Evolutionary conservation across 64 coral and sea anemone species (phyloP).

Genomic region (Pocillopora damicornis): DNA sequence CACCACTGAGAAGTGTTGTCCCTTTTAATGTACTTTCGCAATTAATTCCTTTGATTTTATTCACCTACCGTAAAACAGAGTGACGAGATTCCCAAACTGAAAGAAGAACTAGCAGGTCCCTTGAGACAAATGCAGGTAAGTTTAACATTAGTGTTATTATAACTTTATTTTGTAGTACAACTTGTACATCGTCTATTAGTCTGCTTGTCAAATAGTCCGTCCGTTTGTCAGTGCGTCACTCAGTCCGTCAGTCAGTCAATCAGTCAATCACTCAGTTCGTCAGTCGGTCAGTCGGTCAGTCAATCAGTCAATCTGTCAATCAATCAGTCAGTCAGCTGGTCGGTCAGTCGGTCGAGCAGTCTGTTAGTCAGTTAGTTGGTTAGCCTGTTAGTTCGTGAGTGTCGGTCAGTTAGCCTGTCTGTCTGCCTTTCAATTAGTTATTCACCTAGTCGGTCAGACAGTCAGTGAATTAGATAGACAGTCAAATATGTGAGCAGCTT

Average conservation of each 20-base stretch:
- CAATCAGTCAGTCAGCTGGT: not conserved
- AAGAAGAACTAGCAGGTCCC: slow-evolving; percentile 94
- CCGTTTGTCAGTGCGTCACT: not conserved
- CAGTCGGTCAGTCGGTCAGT: not conserved
- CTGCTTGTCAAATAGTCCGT: not conserved
- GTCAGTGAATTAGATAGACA: not conserved
- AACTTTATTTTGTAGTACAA: not conserved
- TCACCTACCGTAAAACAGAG: slow-evolving; percentile 24
- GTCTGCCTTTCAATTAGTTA: not conserved
- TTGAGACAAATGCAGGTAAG: slow-evolving; percentile 89
- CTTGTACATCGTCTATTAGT: not conserved
- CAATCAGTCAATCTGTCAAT: not conserved
- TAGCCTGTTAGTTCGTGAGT: not conserved
- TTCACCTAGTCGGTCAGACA: not conserved
- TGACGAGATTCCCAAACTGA: slow-evolving; percentile 87
- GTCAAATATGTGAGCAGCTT: not conserved
- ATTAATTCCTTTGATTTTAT: no score
- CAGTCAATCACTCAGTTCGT: not conserved
- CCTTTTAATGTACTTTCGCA: no score
- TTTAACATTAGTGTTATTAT: not conserved
- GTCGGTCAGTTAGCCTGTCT: not conserved
- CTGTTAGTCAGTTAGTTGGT: not conserved
- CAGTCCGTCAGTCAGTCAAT: no score
- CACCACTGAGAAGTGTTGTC: no score
- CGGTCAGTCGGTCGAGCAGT: not conserved